phyloP scores from a whole-genome alignment of 2,797 vertebrate genomes.

The Gallinago nigripennis region DNA sequence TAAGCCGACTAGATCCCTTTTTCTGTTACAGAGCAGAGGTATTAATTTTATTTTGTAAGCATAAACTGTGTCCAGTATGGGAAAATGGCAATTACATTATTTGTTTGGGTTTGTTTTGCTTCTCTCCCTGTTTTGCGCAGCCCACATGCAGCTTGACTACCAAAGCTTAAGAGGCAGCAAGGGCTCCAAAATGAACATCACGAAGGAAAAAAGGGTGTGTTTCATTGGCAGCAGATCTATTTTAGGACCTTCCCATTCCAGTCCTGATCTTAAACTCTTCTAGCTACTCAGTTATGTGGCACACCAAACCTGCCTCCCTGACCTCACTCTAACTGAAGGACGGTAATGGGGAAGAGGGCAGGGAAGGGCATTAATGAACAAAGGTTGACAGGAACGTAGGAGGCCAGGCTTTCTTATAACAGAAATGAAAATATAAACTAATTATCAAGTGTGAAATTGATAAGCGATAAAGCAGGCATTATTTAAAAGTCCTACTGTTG shows the following conservation, averaged over 20 bases:
- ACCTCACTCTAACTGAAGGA: not conserved
- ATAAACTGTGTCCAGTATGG: slow-evolving; percentile 1
- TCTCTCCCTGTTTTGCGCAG: not conserved
- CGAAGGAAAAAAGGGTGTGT: not conserved
- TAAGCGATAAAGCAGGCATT: slow-evolving; percentile 18
- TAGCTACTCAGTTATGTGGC: not conserved
- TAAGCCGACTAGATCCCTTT: not conserved
- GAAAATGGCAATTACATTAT: not conserved
- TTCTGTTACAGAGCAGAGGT: not conserved
- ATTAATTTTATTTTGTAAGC: slow-evolving; percentile 18
- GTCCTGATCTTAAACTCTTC: not conserved
- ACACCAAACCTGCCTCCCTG: not conserved
- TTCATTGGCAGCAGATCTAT: not conserved
- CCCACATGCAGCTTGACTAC: not conserved
- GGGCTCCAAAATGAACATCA: not conserved
- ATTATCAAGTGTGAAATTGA: slow-evolving; percentile 39
- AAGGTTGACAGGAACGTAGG: not conserved
- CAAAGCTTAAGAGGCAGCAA: not conserved
- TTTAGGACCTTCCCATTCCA: not conserved
- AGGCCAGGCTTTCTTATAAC: slow-evolving; percentile 26
- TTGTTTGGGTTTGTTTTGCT: slow-evolving; percentile 16
- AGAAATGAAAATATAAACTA: slow-evolving; percentile 40
- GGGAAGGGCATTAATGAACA: slow-evolving; percentile 15
- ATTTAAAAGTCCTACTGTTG: not conserved
- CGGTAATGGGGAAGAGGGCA: not conserved